Percentiles rank a stretch among this genome's conserved stretches.
phyloP scores from a whole-genome alignment of 2,888 invertebrate genomes.

The Cephus pygmeus region DNA sequence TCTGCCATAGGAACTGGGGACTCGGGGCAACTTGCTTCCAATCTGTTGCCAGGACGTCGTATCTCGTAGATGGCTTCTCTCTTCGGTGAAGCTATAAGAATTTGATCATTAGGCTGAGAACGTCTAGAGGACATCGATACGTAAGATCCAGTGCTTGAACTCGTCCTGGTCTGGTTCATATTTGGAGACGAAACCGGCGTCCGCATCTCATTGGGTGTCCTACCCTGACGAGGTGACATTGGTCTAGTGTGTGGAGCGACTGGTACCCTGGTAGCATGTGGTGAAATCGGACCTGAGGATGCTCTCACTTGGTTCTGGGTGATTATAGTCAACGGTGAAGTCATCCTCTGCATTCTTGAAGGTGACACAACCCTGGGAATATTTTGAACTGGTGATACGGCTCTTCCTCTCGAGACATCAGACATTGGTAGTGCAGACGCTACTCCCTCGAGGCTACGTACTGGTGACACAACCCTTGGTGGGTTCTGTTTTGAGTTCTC shows the following conservation, averaged over 20 bases:
- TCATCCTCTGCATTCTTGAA: slow-evolving; percentile 7
- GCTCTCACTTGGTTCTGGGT: slow-evolving; percentile 22
- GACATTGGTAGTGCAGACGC: not conserved
- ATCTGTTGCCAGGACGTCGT: slow-evolving; percentile 32
- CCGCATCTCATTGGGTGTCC: slow-evolving; percentile 13
- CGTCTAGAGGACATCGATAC: slow-evolving; percentile 30
- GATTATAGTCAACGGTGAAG: slow-evolving; percentile 39
- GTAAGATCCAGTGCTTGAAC: slow-evolving; percentile 16
- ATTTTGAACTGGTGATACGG: too few species aligned
- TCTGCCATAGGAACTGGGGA: slow-evolving; percentile 54
- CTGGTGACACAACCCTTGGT: slow-evolving; percentile 8
- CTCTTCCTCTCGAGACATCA: not conserved
- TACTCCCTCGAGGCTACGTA: slow-evolving; percentile 4
- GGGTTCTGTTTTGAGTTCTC: not conserved
- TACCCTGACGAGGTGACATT: slow-evolving; percentile 15
- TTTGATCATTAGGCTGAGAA: slow-evolving; percentile 58
- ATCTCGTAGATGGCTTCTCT: slow-evolving; percentile 48
- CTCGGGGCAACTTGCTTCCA: slow-evolving; percentile 36
- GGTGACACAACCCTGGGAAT: slow-evolving; percentile 22
- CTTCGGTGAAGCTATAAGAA: slow-evolving; percentile 59
- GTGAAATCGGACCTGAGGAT: slow-evolving; percentile 9
- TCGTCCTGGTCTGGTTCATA: slow-evolving; percentile 21
- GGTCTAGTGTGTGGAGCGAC: not conserved
- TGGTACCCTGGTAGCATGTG: slow-evolving; percentile 4
- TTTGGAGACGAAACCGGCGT: slow-evolving; percentile 30